Evolutionary conservation across 2,797 vertebrate genomes (phyloP).

Genomic region (Toxotes lorentzi): DNA sequence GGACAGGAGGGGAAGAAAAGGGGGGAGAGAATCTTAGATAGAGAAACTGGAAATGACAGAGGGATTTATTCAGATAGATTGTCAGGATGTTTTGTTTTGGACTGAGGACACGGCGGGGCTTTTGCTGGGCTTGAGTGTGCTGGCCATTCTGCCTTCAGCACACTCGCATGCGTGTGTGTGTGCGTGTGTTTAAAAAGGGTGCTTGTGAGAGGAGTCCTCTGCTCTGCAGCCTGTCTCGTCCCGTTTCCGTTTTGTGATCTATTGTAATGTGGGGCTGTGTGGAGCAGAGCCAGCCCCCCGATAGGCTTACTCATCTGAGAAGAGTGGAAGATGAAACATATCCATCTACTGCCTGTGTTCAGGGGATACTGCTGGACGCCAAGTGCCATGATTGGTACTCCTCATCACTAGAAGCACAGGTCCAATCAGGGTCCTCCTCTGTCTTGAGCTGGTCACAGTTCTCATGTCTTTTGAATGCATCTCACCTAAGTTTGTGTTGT

Average conservation of each 20-base stretch:
- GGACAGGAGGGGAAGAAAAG: conserved; percentile 21
- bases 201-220: conserved; percentile 59
- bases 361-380: conserved; percentile 51
- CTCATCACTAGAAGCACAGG: conserved; percentile 40
- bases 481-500: conserved; percentile 24
- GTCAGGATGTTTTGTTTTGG: conserved; percentile 63
- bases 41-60: conserved; percentile 35
- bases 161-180: conserved; percentile 1
- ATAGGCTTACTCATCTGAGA: conserved; percentile 46
- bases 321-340: conserved; percentile 59
- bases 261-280: conserved; percentile 49
- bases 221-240: conserved; percentile 52
- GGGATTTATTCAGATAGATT: conserved; percentile 58
- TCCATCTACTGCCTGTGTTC: conserved; percentile 46
- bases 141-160: conserved; percentile 44
- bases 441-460: conserved; percentile 41
- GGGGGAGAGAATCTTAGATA: conserved; percentile 16
- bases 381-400: conserved; percentile 53
- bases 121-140: conserved; percentile 34
- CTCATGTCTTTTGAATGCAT: conserved; percentile 40
- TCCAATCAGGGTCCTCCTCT: conserved; percentile 46
- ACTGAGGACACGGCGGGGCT: conserved; percentile 51
- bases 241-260: conserved; percentile 53
- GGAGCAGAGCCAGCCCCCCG: conserved; percentile 56
- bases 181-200: conserved; percentile 58